These are phyloP conservation scores for Aphelocoma californica DNA, from an alignment of 2,797 vertebrate species.

Conservation along the genomic window DNA sequence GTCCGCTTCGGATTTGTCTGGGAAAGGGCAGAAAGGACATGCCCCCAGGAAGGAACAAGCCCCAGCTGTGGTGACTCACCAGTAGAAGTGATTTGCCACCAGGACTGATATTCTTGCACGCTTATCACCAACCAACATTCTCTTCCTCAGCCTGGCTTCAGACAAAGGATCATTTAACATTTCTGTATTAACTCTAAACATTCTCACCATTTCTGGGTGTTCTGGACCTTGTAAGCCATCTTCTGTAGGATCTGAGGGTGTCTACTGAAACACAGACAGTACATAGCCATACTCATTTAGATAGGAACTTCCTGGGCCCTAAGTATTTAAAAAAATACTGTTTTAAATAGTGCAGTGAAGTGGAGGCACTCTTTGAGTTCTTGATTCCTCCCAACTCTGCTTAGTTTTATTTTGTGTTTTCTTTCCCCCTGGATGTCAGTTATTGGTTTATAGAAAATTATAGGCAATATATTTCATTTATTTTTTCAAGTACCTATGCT, in stretches of 20 bases:
- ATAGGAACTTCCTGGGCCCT: background rate
- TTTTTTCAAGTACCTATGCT: background rate
- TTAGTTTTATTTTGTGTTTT: background rate
- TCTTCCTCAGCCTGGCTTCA: slow-evolving; percentile 36
- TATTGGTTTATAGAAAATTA: background rate
- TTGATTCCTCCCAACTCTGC: background rate
- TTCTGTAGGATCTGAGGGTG: background rate
- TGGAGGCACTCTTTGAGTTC: background rate
- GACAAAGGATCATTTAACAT: slow-evolving; percentile 11
- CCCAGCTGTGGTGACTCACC: background rate
- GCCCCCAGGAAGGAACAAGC: slow-evolving; percentile 38
- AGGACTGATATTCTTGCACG: slow-evolving; percentile 1
- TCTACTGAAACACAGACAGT: background rate
- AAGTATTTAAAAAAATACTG: background rate
- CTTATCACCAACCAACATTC: slow-evolving; percentile 43
- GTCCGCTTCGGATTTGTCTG: background rate
- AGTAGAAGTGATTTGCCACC: background rate
- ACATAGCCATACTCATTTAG: background rate
- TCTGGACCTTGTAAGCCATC: background rate
- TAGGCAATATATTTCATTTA: background rate
- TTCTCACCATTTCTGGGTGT: background rate
- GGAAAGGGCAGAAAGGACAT: slow-evolving; percentile 10
- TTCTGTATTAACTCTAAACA: background rate
- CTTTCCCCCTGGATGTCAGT: background rate
- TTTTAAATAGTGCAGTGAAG: background rate